These are phyloP conservation scores for Mustelus asterias DNA, from an alignment of 2,113 vertebrate genomes.

Conservation along the genomic window DNA sequence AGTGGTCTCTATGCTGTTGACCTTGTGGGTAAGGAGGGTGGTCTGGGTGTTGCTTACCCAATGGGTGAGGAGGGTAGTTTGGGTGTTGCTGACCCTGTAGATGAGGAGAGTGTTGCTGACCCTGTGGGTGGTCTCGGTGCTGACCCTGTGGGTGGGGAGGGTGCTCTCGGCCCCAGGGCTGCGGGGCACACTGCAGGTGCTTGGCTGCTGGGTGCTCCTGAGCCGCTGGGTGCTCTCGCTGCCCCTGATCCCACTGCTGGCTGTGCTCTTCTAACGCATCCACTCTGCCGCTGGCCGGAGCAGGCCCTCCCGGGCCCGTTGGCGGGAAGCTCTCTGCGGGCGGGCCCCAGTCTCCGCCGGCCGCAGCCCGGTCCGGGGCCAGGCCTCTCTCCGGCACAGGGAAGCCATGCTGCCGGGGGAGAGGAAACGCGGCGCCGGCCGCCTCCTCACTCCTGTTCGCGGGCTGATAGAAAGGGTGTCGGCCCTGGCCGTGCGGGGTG, in stretches of 20 bases:
- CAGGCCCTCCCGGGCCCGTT: neutral
- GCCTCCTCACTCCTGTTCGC: slow-evolving; percentile 17
- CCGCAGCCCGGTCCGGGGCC: neutral
- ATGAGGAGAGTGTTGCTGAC: slow-evolving; percentile 39
- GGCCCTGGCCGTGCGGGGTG: neutral
- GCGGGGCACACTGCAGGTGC: slow-evolving; percentile 38
- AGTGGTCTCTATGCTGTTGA: slow-evolving; percentile 36
- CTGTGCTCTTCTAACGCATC: neutral
- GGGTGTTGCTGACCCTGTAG: slow-evolving; percentile 31
- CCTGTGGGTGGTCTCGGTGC: neutral
- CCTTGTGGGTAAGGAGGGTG: slow-evolving; percentile 11
- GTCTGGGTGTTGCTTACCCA: slow-evolving; percentile 43
- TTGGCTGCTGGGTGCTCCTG: too few relatives aligned
- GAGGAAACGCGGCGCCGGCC: slow-evolving; percentile 39
- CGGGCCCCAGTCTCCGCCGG: neutral
- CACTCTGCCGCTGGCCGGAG: neutral
- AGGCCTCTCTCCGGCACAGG: neutral
- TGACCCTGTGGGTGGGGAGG: neutral
- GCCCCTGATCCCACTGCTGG: neutral
- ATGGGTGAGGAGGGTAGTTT: slow-evolving; percentile 43
- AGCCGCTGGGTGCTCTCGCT: neutral
- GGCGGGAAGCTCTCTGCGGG: neutral
- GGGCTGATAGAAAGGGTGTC: neutral
- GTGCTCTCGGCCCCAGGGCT: slow-evolving; percentile 46
- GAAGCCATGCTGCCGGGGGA: neutral